Base-by-base conservation (phyloP, 2,113 vertebrate genomes). In the Alaudala cheleensis region DNA sequence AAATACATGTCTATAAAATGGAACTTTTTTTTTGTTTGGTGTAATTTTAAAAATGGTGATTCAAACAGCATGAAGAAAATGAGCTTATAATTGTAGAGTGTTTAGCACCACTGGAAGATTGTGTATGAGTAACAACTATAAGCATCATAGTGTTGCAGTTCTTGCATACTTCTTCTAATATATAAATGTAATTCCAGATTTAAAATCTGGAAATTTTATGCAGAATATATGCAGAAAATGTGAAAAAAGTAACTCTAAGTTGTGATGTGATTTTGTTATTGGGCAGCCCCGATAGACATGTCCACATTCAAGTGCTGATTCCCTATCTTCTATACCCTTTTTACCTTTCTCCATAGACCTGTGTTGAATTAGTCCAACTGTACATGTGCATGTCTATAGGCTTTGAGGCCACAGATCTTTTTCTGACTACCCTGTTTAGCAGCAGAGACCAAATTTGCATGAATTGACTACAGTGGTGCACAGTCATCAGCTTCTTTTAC, bases 251-350 rank as follows among this genome's bases (percentile, higher is more conserved):
- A 53, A 56, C 13, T 40, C 25, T 11, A 40, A 20, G 5, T n/a
- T 72, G 19, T 31, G 16, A 14, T n/a, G 9, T 2, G 0, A 17
- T 61, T 58, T 67, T 28, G 2, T 40, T 39, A 18, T 54, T 61
- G 29, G 12, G 20, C 10, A 62, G 6, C 1, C 8, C 10, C 29
- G n/a, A 5, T 1, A 70, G 24, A 33, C 49, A 39, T 1, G 7
- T 65, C 14, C 20, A 40, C 19, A n/a, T 71, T 67, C n/a, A 76
- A 81, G 7, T 24, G 21, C 22, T 23, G 21, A 21, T 60, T 73
- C 23, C 9, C 4, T 40, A 3, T 39, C 11, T 17, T n/a, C 14
- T 34, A 2, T 10, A 39, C 1, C 0, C 29, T 13, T 31, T 53
- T 67, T 39, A 45, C 5, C 12, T 66, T 53, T 70, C n/a, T 56